Conservation (phyloP, 92 coral and sea anemone genomes). For the Zoanthus sociatus region DNA sequence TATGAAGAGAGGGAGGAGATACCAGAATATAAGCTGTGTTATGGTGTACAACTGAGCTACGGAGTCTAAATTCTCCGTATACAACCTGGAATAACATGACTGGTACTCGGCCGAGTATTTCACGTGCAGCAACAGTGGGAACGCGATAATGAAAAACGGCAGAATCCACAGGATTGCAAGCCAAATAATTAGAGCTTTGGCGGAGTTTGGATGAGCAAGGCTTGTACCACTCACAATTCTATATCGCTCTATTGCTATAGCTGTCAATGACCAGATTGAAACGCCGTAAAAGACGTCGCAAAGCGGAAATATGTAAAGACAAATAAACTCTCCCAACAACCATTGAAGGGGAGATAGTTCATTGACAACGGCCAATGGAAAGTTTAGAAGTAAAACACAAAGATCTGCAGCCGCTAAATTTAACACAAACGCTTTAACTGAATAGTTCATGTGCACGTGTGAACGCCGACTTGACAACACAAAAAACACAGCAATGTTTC, state of each 20-base stretch:
- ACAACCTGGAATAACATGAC: slow-evolving; percentile 10
- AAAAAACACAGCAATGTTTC: slow-evolving; percentile 21
- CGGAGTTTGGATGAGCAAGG: background rate
- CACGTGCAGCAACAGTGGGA: slow-evolving; percentile 13
- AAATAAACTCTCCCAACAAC: slow-evolving; percentile 36
- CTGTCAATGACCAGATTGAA: slow-evolving; percentile 30
- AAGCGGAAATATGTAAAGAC: slow-evolving; percentile 33
- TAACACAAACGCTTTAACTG: slow-evolving; percentile 12
- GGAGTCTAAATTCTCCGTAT: background rate
- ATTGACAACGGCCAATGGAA: slow-evolving; percentile 32
- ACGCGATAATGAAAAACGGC: slow-evolving; percentile 16
- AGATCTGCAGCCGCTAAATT: slow-evolving; percentile 45
- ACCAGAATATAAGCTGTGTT: slow-evolving; percentile 12
- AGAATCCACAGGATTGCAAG: slow-evolving; percentile 16
- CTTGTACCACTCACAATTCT: slow-evolving; percentile 14
- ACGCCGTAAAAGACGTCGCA: slow-evolving; percentile 35
- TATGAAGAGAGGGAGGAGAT: slow-evolving; percentile 7
- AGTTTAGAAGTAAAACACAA: slow-evolving; percentile 25
- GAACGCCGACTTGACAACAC: slow-evolving; percentile 22
- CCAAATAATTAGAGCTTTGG: background rate
- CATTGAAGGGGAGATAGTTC: slow-evolving; percentile 41
- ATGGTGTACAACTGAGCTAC: slow-evolving; percentile 26
- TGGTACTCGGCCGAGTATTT: background rate
- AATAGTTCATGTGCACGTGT: slow-evolving; percentile 18
- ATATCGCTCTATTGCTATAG: slow-evolving; percentile 39